Evolutionary conservation across 2,113 vertebrate genomes (phyloP).

Genomic region (Dendropsophus ebraccatus): DNA sequence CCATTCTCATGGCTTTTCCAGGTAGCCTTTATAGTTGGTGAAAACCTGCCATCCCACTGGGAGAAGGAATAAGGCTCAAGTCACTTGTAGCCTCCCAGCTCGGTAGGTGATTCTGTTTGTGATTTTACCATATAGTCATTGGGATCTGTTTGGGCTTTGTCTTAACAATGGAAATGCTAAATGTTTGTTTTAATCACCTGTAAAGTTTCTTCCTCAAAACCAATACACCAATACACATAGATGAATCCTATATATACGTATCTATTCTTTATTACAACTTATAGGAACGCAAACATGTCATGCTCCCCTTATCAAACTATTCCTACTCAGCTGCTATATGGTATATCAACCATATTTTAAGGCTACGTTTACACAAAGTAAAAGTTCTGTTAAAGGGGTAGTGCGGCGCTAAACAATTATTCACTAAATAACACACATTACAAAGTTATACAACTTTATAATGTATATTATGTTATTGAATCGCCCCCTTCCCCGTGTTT

Average conservation of each 20-base stretch:
- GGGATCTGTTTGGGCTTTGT: neutral
- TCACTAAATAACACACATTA: too few relatives aligned
- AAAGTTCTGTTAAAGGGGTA: too few relatives aligned
- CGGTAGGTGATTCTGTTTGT: neutral
- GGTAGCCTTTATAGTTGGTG: constrained; percentile 68
- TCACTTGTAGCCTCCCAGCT: neutral
- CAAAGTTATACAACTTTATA: too few relatives aligned
- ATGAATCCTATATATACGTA: neutral
- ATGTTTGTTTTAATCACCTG: neutral
- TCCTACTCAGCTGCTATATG: neutral
- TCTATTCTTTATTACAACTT: neutral
- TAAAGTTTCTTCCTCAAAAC: neutral
- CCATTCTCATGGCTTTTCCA: constrained; percentile 66
- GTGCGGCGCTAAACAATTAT: too few relatives aligned
- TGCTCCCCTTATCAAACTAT: neutral
- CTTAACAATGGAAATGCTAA: neutral
- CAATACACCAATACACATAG: neutral
- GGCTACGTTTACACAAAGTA: too few relatives aligned
- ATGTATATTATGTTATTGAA: too few relatives aligned
- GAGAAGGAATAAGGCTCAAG: constrained; percentile 48
- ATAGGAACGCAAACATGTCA: neutral
- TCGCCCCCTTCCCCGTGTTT: too few relatives aligned
- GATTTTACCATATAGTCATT: neutral
- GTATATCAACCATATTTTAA: too few relatives aligned
- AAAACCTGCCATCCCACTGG: constrained; percentile 62